phyloP scores from a whole-genome alignment of 2,888 invertebrate species.

The Invenusta paracnida region DNA sequence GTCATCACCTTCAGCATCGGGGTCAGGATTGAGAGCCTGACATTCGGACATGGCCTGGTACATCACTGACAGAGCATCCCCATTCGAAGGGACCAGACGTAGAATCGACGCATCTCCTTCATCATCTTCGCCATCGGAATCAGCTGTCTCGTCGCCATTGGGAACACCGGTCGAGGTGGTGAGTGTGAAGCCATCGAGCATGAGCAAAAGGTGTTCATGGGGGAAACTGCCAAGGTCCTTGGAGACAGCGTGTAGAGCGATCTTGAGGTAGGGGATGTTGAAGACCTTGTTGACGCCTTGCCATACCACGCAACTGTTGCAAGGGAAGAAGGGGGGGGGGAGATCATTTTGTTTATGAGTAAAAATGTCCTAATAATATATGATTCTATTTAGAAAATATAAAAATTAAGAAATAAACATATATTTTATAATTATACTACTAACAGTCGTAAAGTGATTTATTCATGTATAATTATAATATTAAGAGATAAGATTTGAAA shows the following conservation, averaged over 20 bases:
- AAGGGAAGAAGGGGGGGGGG: too few relatives aligned
- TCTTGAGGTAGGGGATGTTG: slow-evolving; percentile 51
- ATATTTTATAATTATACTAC: too few relatives aligned
- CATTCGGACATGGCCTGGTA: slow-evolving; percentile 73
- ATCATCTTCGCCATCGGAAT: slow-evolving; percentile 64
- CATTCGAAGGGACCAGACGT: slow-evolving; percentile 67
- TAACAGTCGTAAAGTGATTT: too few relatives aligned
- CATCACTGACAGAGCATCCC: slow-evolving; percentile 61
- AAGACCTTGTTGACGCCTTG: neutral
- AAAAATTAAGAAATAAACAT: too few relatives aligned
- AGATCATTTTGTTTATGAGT: too few relatives aligned
- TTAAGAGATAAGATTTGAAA: too few relatives aligned
- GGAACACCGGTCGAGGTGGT: slow-evolving; percentile 17
- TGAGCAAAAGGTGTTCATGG: slow-evolving; percentile 70
- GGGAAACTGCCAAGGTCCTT: slow-evolving; percentile 68
- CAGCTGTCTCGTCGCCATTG: slow-evolving; percentile 50
- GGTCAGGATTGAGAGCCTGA: slow-evolving; percentile 75
- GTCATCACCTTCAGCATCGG: slow-evolving; percentile 66
- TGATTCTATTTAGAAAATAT: too few relatives aligned
- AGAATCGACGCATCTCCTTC: slow-evolving; percentile 67
- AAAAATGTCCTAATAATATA: too few relatives aligned
- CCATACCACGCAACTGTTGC: slow-evolving; percentile 13
- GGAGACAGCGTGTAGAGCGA: slow-evolving; percentile 73
- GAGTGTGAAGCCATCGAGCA: slow-evolving; percentile 66
- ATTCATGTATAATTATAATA: too few relatives aligned